A percentile compares a stretch with the other conserved stretches of the same genome.
Conservation (phyloP, 2,797 vertebrate species). For the Nannoperca obscura region DNA sequence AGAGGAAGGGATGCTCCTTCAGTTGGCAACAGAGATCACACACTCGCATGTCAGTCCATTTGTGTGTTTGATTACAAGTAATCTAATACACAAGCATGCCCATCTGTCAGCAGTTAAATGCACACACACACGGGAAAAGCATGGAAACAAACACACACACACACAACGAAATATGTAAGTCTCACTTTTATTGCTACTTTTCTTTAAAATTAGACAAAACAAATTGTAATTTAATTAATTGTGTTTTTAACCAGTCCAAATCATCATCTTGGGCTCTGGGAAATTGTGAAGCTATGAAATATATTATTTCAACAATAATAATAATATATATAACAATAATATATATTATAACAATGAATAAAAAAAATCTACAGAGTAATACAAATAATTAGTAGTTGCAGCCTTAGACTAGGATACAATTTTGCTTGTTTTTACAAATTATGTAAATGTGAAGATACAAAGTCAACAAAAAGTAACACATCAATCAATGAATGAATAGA, state of each 20-base stretch:
- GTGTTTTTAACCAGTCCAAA: background rate
- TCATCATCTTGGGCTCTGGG: no score
- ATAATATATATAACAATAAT: no score
- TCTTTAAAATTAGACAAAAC: no score
- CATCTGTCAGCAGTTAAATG: conserved; percentile 38
- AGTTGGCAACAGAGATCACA: conserved; percentile 27
- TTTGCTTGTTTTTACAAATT: background rate
- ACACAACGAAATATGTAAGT: background rate
- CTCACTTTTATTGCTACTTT: background rate
- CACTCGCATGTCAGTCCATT: conserved; percentile 2
- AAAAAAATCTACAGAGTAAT: background rate
- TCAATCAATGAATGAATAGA: conserved; percentile 16
- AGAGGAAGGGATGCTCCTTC: conserved; percentile 29
- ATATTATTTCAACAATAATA: no score
- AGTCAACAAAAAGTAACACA: conserved; percentile 15
- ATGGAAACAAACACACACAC: background rate
- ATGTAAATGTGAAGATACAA: conserved; percentile 1
- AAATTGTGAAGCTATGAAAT: background rate
- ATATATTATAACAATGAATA: background rate
- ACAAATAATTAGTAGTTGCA: background rate
- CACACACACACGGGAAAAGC: background rate
- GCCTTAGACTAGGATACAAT: background rate
- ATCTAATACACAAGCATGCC: conserved; percentile 26
- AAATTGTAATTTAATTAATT: background rate
- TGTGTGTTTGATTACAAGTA: conserved; percentile 16